Conservation (phyloP, 2,113 vertebrate genomes). For the Plectropomus leopardus region DNA sequence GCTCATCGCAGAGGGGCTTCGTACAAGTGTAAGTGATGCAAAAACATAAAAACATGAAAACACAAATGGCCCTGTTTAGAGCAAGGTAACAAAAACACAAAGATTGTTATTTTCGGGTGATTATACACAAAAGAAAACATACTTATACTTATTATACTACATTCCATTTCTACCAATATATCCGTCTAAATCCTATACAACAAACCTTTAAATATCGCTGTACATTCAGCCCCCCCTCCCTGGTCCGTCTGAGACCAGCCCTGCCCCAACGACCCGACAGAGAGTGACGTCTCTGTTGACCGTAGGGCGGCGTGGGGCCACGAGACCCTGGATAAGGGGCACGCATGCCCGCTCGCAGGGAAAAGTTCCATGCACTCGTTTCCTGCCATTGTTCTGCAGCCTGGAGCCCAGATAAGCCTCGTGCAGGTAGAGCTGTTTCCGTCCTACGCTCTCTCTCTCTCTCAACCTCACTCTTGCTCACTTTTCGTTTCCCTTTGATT, state of each 20-base stretch:
- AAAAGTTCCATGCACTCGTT: conserved; percentile 86
- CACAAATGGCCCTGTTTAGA: too few species aligned
- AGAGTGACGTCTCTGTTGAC: conserved; percentile 80
- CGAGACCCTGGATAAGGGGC: conserved; percentile 82
- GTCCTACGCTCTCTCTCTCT: conserved; percentile 47
- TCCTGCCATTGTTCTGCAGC: conserved; percentile 87
- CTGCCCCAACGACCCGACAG: conserved; percentile 28
- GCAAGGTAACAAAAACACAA: too few species aligned
- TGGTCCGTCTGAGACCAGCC: conserved; percentile 7
- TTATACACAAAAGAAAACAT: too few species aligned
- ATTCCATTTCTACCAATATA: too few species aligned
- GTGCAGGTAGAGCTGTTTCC: conserved; percentile 83
- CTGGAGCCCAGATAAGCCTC: conserved; percentile 84
- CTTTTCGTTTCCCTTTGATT: conserved; percentile 50
- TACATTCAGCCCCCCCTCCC: not conserved
- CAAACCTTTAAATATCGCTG: too few species aligned
- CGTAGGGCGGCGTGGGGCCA: conserved; percentile 72
- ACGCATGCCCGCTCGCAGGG: conserved; percentile 77
- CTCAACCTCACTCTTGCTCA: conserved; percentile 54
- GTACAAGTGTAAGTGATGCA: too few species aligned
- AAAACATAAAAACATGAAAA: too few species aligned
- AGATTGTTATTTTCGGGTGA: too few species aligned
- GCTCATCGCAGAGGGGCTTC: too few species aligned
- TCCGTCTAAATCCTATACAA: too few species aligned
- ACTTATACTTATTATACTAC: too few species aligned